Percentiles rank a stretch among this genome's conserved stretches.
These are phyloP conservation scores for Picus viridis DNA, from an alignment of 2,797 vertebrate species.

Conservation along the genomic window DNA sequence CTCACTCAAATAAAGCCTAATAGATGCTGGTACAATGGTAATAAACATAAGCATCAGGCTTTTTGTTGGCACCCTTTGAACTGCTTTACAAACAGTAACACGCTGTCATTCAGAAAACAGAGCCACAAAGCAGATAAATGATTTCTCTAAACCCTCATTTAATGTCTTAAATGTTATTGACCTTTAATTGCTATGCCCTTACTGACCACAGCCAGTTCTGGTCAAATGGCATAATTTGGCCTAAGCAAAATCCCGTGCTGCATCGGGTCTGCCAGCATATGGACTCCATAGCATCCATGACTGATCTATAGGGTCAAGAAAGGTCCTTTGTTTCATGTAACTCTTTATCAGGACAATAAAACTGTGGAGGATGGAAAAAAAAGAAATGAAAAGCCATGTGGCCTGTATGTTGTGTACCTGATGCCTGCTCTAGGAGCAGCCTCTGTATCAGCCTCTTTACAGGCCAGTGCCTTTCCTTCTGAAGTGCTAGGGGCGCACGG, in stretches of 20 bases:
- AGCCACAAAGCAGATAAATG: background rate
- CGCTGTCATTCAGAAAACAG: background rate
- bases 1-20: background rate
- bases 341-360: background rate
- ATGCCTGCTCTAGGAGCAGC: fast-evolving
- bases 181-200: background rate
- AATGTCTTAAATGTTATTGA: background rate
- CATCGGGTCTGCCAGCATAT: background rate
- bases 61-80: background rate
- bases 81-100: background rate
- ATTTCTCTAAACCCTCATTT: background rate
- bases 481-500: background rate
- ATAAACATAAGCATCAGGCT: background rate
- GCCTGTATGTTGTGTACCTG: fast-evolving
- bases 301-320: background rate
- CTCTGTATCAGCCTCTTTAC: background rate
- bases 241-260: background rate
- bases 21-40: background rate
- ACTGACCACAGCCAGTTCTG: background rate
- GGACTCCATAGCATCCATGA: background rate
- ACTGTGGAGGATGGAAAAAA: background rate
- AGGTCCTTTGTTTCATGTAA: background rate
- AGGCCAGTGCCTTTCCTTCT: background rate
- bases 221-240: background rate
- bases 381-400: background rate